phyloP scores from a whole-genome alignment of 2,888 invertebrate genomes.

The Ditylenchus weischeri region DNA sequence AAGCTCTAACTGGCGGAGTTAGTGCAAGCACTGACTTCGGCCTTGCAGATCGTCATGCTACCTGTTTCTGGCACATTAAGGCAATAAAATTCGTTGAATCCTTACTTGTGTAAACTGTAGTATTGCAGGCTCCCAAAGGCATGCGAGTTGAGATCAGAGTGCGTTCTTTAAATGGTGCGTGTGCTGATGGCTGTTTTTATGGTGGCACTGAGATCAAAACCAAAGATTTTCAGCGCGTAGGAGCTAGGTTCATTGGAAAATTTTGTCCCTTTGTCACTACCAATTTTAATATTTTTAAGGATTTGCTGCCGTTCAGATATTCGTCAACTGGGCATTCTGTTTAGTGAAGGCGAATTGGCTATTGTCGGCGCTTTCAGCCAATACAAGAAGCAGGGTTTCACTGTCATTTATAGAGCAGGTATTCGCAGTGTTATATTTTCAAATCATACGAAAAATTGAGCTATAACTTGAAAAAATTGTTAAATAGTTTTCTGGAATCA shows the following conservation, averaged over 20 bases:
- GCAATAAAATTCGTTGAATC: not conserved
- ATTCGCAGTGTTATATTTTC: not conserved
- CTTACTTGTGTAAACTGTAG: too few species aligned
- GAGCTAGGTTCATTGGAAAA: constrained; percentile 22
- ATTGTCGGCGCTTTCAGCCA: constrained; percentile 31
- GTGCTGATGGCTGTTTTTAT: constrained; percentile 48
- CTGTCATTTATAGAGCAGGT: constrained; percentile 19
- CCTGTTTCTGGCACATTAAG: constrained; percentile 35
- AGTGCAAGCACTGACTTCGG: constrained; percentile 12
- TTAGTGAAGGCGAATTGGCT: constrained; percentile 27
- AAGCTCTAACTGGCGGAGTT: constrained; percentile 20
- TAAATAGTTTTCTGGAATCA: too few species aligned
- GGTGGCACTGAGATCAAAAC: constrained; percentile 51
- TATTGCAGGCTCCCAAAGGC: constrained; percentile 12
- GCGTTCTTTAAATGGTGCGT: constrained; percentile 32
- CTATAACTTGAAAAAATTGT: too few species aligned
- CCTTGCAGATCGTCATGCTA: constrained; percentile 32
- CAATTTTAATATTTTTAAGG: constrained; percentile 1
- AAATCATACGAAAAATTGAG: not conserved
- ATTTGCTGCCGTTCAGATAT: constrained; percentile 30
- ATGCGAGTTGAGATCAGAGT: constrained; percentile 41
- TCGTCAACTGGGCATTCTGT: constrained; percentile 20
- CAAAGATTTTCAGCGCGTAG: constrained; percentile 27
- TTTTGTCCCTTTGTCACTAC: not conserved
- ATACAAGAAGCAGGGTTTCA: constrained; percentile 24